A percentile compares a stretch with the other conserved stretches of the same genome.
These are phyloP conservation scores for Leucoraja ocellata DNA, from an alignment of 2,797 vertebrate species.

Conservation along the genomic window DNA sequence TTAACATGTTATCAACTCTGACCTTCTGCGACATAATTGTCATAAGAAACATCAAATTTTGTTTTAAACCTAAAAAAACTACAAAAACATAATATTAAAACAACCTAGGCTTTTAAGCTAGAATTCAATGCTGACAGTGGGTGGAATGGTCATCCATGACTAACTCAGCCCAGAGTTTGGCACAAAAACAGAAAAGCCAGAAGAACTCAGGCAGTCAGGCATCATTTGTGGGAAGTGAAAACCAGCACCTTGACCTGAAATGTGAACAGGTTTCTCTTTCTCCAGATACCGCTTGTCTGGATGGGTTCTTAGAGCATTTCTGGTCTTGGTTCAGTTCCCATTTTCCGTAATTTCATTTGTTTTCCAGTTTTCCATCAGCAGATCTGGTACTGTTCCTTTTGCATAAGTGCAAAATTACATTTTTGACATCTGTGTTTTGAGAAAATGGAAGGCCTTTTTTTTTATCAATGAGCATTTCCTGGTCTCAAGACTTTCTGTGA, in stretches of 20 bases:
- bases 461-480: neutral
- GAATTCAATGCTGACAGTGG: neutral
- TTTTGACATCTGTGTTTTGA: neutral
- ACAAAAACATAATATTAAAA: neutral
- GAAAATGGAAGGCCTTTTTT: neutral
- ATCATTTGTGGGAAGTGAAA: too few species aligned
- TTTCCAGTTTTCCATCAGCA: too few species aligned
- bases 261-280: too few species aligned
- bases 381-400: neutral
- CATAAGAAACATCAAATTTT: neutral
- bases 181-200: too few species aligned
- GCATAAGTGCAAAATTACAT: neutral
- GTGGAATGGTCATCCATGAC: neutral
- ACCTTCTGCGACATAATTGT: neutral
- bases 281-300: too few species aligned
- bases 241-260: too few species aligned
- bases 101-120: neutral
- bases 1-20: neutral
- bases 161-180: neutral
- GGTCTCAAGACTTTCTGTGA: neutral
- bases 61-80: neutral
- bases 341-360: too few species aligned
- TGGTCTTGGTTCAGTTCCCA: too few species aligned
- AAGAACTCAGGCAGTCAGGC: too few species aligned
- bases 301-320: too few species aligned